phyloP scores from a whole-genome alignment of 2,113 vertebrate genomes.

The Sorex fumeus region DNA sequence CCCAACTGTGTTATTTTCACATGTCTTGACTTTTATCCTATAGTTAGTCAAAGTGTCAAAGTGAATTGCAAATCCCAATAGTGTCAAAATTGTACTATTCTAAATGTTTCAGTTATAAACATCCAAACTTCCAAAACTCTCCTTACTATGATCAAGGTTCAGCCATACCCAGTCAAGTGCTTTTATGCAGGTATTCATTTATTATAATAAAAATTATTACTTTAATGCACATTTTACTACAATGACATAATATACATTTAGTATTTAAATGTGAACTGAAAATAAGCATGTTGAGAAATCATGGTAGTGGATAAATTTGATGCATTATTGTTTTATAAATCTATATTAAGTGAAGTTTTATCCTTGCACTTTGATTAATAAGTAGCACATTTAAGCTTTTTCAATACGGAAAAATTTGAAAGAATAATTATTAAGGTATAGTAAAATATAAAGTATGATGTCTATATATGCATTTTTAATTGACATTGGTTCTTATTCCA shows the following conservation, averaged over 20 bases:
- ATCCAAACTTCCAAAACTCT: not conserved
- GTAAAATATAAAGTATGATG: slow-evolving; percentile 8
- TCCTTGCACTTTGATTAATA: not conserved
- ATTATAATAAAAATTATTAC: slow-evolving; percentile 21
- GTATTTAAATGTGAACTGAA: slow-evolving; percentile 54
- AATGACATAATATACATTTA: not conserved
- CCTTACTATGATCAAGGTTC: not conserved
- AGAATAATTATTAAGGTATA: not conserved
- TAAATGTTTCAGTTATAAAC: not conserved
- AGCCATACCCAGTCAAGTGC: not conserved
- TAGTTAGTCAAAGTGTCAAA: slow-evolving; percentile 9
- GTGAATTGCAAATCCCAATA: not conserved
- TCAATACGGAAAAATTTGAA: not conserved
- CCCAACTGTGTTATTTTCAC: slow-evolving; percentile 7
- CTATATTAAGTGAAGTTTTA: not conserved
- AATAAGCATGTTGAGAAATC: slow-evolving; percentile 7
- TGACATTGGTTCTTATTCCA: slow-evolving; percentile 5
- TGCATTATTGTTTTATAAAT: not conserved
- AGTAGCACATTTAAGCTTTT: slow-evolving; percentile 7
- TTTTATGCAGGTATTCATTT: not conserved
- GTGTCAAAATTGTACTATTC: not conserved
- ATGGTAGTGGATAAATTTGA: not conserved
- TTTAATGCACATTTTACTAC: slow-evolving; percentile 27
- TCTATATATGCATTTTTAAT: not conserved
- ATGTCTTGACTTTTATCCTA: slow-evolving; percentile 43